Base-by-base conservation (phyloP, 2,797 vertebrate species). In the Sebastes taczanowskii region DNA sequence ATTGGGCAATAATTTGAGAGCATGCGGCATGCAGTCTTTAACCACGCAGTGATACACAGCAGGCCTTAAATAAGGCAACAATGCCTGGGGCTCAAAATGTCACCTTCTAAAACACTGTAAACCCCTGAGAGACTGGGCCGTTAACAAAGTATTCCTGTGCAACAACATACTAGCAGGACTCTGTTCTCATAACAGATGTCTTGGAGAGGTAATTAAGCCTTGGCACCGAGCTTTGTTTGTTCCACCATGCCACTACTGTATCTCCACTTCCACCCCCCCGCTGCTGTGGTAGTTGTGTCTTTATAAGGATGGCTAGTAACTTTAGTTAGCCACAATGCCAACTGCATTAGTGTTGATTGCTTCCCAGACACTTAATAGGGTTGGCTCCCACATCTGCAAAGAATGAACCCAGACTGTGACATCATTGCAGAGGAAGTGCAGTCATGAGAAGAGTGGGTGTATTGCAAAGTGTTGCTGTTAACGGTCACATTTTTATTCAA, bases 401-500 rank as follows among this genome's bases (percentile, higher is more conserved):
- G 84, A 93, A 91, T 93, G 87, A 94, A 65, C 67, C 84, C 75
- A 82, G 88, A 86, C 86, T 86, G 86, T 94, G 93, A 94, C 88
- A 91, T 95, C 91, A 94, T 93, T 82, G 86, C 81, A 87, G 83
- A 92, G 86, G 85, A 93, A 89, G 74, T 90, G 73, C 80, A 92
- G 80, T 91, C 90, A 84, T 86, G 52, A 42, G 38, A 3, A 78
- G 81, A 70, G 71, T 76, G 90, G 79, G 87, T 76, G 85, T 84
- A 27, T 84, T 83, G 83, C 81, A 85, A 89, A 89, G 83, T 86
- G 77, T 88, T 75, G 63, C 78, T 32, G 79, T 79, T 86, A 52
- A 14, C 49, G 58, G 53, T 74, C 74, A 42, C 32, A 53, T 78
- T 87, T 78, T 68, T 60, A 77, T 83, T 66, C 70, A 73, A 77